A percentile compares a stretch with the other conserved stretches of the same genome.
These are phyloP conservation scores for Acleris sparsana DNA, from an alignment of 2,888 invertebrate species.

Conservation along the genomic window DNA sequence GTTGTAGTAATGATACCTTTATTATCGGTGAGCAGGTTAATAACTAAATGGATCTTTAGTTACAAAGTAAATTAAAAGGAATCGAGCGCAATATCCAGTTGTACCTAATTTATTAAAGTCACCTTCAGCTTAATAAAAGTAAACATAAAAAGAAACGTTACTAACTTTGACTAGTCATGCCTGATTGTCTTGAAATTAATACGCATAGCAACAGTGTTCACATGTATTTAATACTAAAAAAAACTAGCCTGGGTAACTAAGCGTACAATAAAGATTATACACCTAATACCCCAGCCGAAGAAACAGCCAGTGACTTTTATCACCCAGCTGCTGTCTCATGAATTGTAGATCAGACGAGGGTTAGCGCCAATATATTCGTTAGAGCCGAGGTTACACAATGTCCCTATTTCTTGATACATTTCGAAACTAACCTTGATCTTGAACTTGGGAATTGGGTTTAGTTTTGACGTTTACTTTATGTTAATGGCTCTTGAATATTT, in stretches of 20 bases:
- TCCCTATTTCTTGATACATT: conserved; percentile 32
- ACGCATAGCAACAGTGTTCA: conserved; percentile 10
- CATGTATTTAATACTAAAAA: conserved; percentile 11
- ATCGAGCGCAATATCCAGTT: no score
- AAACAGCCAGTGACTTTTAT: conserved; percentile 27
- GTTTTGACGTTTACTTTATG: conserved; percentile 19
- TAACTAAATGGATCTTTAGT: no score
- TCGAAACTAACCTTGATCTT: conserved; percentile 30
- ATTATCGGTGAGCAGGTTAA: no score
- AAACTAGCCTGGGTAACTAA: conserved; percentile 1
- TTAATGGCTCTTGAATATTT: not conserved
- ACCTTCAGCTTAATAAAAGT: no score
- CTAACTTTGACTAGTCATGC: no score
- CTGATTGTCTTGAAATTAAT: no score
- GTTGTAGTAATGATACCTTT: no score
- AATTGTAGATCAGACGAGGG: conserved; percentile 27
- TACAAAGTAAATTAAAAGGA: no score
- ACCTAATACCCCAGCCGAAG: conserved; percentile 20
- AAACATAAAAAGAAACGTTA: no score
- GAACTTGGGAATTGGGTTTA: conserved; percentile 21
- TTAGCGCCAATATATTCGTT: conserved; percentile 25
- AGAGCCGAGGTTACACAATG: conserved; percentile 22
- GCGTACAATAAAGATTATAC: conserved; percentile 22
- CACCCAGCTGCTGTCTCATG: conserved; percentile 33
- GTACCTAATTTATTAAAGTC: no score